Conservation (phyloP, 2,797 vertebrate species). For the Morelia viridis region DNA sequence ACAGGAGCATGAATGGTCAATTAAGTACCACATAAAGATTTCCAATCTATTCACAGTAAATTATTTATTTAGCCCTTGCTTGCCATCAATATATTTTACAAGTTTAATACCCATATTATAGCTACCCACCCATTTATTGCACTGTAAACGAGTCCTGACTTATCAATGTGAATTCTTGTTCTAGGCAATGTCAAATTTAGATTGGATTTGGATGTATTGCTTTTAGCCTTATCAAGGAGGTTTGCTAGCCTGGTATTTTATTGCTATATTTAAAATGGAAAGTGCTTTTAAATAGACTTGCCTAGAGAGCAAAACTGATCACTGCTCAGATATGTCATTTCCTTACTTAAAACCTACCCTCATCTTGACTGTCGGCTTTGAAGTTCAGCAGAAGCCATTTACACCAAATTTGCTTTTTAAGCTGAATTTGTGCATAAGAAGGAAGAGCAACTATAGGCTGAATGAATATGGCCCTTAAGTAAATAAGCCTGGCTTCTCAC, state of each 20-base stretch:
- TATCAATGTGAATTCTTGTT: slow-evolving; percentile 78
- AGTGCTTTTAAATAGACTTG: slow-evolving; percentile 80
- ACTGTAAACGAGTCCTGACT: slow-evolving; percentile 79
- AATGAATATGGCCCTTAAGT: slow-evolving; percentile 64
- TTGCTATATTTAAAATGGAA: slow-evolving; percentile 82
- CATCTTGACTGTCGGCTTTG: slow-evolving; percentile 60
- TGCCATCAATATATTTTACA: slow-evolving; percentile 79
- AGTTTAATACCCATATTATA: slow-evolving; percentile 83
- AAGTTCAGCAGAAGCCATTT: slow-evolving; percentile 61
- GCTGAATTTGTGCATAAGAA: slow-evolving; percentile 55
- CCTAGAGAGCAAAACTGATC: slow-evolving; percentile 70
- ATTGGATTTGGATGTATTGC: slow-evolving; percentile 85
- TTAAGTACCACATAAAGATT: slow-evolving; percentile 78
- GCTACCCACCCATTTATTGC: slow-evolving; percentile 79
- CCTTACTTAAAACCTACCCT: slow-evolving; percentile 62
- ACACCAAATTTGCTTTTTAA: slow-evolving; percentile 26
- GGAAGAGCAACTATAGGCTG: slow-evolving; percentile 63
- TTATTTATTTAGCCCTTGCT: slow-evolving; percentile 80
- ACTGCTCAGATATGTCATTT: slow-evolving; percentile 72
- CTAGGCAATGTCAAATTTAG: slow-evolving; percentile 80
- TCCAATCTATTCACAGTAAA: slow-evolving; percentile 81
- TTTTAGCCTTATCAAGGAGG: slow-evolving; percentile 79
- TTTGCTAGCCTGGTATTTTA: slow-evolving; percentile 77
- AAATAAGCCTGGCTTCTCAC: slow-evolving; percentile 54
- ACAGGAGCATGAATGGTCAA: slow-evolving; percentile 67